Evolutionary conservation across 1,140 invertebrate species (phyloP), one percentile per base, ranked within the genome.

Genomic region (Coenobita brevimanus): DNA sequence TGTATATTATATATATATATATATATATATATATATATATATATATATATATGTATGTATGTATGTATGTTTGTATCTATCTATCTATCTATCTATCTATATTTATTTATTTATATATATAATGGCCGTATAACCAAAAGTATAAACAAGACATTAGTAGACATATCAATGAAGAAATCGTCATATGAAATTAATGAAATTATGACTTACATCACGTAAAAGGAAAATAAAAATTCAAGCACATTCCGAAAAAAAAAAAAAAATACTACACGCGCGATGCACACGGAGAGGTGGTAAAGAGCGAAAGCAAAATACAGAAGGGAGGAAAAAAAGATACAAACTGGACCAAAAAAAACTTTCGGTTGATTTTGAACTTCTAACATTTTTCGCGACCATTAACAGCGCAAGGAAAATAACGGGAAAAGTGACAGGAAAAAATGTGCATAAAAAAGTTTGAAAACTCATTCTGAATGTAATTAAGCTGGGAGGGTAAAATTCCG

Each of bases 391-490:
- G 43, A 43, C 64, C 30, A 41, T 69, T 82, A 82, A 82, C 64
- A 60, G 62, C 27, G 38, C 79, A 69, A 71, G 80, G 62, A 71
- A 82, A 82, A 82, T 82, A 82, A 82, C 64, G 64, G 80, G 43
- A 67, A 82, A 71, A 71, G 60, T 82, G 79, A 82, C 54, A 38
- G 50, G 41, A 57, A 82, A 71, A 71, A 50, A 60, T 30, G 64
- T 21, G 46, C 33, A 24, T 30, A 21, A 38, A 69, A 71, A 82
- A 69, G 38, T 82, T 71, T 33, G 43, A 82, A 69, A 82, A 82
- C 80, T 82, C 80, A 82, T 82, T 82, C 38, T 64, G 80, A 82
- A 82, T 82, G 64, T 71, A 82, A 82, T 82, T 82, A 82, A 67
- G 38, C 41, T 71, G 33, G 21, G 43, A 15, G 36, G 41, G 80